These are phyloP conservation scores for Alitta virens DNA, from an alignment of 2,888 invertebrate genomes.

Conservation along the genomic window DNA sequence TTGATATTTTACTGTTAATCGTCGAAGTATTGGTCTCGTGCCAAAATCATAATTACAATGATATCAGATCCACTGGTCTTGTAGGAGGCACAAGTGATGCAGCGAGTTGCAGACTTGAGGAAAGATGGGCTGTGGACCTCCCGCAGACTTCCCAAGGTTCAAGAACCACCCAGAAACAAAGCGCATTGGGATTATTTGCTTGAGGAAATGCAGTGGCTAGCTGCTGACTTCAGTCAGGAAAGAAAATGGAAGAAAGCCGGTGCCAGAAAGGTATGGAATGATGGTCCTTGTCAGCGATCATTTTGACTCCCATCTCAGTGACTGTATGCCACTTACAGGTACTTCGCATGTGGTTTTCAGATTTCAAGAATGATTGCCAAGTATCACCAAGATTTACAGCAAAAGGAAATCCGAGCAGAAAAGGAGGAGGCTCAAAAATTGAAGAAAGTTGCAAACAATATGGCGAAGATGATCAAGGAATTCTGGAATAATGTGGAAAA, in stretches of 20 bases:
- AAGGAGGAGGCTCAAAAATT: constrained; percentile 86
- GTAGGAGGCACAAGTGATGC: constrained; percentile 89
- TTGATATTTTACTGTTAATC: no score
- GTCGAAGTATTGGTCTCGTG: no score
- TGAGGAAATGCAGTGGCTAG: constrained; percentile 98
- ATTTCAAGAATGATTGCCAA: constrained; percentile 52
- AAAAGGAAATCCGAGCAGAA: constrained; percentile 84
- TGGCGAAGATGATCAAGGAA: constrained; percentile 88
- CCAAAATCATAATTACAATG: no score
- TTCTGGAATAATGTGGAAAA: constrained; percentile 98
- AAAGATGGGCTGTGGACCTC: constrained; percentile 94
- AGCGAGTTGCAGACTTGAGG: constrained; percentile 85
- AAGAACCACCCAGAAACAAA: constrained; percentile 76
- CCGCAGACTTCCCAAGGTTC: constrained; percentile 77
- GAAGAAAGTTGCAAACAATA: constrained; percentile 80
- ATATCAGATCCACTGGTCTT: no score
- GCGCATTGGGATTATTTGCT: constrained; percentile 98
- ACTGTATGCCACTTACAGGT: no score
- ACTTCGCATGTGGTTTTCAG: no score
- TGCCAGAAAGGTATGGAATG: constrained; percentile 59
- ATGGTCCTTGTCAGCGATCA: no score
- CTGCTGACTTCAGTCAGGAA: constrained; percentile 96
- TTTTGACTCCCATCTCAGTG: no score
- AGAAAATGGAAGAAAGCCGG: constrained; percentile 96
- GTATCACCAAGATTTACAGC: constrained; percentile 61